Conservation (phyloP, 2,888 invertebrate species). For the Athalia cordata region DNA sequence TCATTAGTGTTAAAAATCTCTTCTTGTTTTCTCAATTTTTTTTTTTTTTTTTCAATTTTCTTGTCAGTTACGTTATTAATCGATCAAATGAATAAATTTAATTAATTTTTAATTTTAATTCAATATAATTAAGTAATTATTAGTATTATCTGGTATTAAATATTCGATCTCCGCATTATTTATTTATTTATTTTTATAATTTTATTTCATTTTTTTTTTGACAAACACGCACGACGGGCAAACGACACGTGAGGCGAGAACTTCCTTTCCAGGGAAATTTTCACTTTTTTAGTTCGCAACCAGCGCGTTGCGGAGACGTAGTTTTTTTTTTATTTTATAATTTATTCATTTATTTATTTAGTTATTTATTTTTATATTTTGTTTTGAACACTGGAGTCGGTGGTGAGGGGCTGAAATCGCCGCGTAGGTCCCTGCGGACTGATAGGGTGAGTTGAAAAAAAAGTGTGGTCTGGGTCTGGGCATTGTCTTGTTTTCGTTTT, state of each 20-base stretch:
- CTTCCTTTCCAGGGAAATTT: conserved; percentile 30
- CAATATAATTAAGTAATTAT: conserved; percentile 59
- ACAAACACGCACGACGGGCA: no score
- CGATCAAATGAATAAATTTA: conserved; percentile 58
- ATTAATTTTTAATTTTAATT: conserved; percentile 55
- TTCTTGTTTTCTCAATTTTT: not conserved
- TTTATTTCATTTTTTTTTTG: no score
- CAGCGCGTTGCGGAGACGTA: conserved; percentile 60
- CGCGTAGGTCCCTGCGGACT: conserved; percentile 65
- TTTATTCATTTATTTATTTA: no score
- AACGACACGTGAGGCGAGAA: not conserved
- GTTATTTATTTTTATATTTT: no score
- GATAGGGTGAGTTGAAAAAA: conserved; percentile 57
- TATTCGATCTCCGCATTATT: conserved; percentile 53
- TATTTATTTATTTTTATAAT: no score
- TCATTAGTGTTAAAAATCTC: not conserved
- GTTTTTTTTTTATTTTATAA: conserved; percentile 47
- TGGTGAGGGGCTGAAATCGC: conserved; percentile 68
- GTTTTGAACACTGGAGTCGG: conserved; percentile 71
- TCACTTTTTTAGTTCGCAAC: not conserved
- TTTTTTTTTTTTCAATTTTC: conserved; percentile 46
- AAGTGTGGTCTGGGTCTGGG: not conserved
- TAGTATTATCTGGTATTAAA: conserved; percentile 67
- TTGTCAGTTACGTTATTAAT: conserved; percentile 42
- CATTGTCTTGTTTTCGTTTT: not conserved